Percentiles rank a stretch among this genome's conserved stretches.
Conservation (phyloP, 2,888 invertebrate genomes). For the Dermolepida albohirtum region DNA sequence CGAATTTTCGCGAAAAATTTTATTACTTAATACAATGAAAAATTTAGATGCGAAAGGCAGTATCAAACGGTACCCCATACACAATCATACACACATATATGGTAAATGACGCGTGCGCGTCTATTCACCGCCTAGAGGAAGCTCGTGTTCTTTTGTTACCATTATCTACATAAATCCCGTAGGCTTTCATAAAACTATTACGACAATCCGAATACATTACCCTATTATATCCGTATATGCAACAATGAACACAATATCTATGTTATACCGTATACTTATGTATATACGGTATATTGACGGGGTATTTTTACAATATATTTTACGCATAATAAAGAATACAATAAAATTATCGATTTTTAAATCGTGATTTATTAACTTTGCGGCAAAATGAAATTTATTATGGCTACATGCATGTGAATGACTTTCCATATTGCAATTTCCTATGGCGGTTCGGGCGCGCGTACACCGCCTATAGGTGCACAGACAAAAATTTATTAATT, state of each 20-base stretch:
- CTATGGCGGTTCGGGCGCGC: constrained; percentile 13
- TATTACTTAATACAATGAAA: background rate
- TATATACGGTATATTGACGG: constrained; percentile 34
- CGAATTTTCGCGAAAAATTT: no score
- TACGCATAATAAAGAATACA: constrained; percentile 49
- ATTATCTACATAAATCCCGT: constrained; percentile 57
- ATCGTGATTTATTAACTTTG: constrained; percentile 38
- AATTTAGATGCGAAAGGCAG: constrained; percentile 2
- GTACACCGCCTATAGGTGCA: constrained; percentile 1
- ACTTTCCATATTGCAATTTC: constrained; percentile 28
- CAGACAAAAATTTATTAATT: constrained; percentile 28
- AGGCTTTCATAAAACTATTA: constrained; percentile 57
- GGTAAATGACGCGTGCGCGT: constrained; percentile 49
- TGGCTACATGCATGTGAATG: constrained; percentile 11
- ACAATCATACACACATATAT: background rate
- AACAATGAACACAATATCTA: constrained; percentile 51
- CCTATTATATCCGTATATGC: constrained; percentile 48
- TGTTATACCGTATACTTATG: background rate
- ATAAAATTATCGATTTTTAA: constrained; percentile 41
- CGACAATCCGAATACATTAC: constrained; percentile 55
- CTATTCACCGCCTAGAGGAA: constrained; percentile 53
- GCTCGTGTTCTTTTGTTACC: constrained; percentile 56
- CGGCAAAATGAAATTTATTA: constrained; percentile 35
- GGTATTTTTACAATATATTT: constrained; percentile 51
- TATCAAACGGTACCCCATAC: constrained; percentile 5